These are phyloP conservation scores for Piliocolobus tephrosceles DNA, from an alignment of 2,113 vertebrate species.

Conservation along the genomic window DNA sequence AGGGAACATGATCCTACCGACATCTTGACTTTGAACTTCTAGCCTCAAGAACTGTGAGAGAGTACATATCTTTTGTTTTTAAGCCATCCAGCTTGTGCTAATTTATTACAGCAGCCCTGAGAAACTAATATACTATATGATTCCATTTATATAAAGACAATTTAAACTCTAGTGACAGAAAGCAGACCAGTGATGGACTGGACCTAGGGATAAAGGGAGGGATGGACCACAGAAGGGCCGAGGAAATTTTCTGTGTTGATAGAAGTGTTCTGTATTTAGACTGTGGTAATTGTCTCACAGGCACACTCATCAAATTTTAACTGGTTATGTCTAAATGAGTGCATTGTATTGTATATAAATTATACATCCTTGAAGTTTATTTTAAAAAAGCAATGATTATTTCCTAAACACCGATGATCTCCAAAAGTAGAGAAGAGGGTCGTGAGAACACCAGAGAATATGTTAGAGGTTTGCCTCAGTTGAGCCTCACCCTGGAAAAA, in stretches of 20 bases:
- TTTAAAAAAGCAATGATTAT: not conserved
- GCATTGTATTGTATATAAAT: not conserved
- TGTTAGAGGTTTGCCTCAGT: not conserved
- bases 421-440: not conserved
- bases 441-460: not conserved
- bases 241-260: not conserved
- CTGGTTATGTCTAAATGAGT: not conserved
- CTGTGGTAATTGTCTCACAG: not conserved
- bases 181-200: not conserved
- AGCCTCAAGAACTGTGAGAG: not conserved
- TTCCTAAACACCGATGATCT: not conserved
- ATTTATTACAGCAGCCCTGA: not conserved
- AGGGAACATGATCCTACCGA: rapidly evolving
- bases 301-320: not conserved
- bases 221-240: not conserved
- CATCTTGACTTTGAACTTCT: not conserved
- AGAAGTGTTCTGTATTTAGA: not conserved
- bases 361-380: not conserved
- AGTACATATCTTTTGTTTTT: not conserved
- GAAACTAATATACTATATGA: not conserved
- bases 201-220: not conserved
- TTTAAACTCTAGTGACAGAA: not conserved
- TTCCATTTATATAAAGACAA: not conserved
- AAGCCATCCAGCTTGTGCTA: not conserved
- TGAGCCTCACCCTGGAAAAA: not conserved